Percentiles rank a stretch among this genome's conserved stretches.
These are phyloP conservation scores for Malurus cyaneus DNA, from an alignment of 2,113 vertebrate genomes.

Conservation along the genomic window DNA sequence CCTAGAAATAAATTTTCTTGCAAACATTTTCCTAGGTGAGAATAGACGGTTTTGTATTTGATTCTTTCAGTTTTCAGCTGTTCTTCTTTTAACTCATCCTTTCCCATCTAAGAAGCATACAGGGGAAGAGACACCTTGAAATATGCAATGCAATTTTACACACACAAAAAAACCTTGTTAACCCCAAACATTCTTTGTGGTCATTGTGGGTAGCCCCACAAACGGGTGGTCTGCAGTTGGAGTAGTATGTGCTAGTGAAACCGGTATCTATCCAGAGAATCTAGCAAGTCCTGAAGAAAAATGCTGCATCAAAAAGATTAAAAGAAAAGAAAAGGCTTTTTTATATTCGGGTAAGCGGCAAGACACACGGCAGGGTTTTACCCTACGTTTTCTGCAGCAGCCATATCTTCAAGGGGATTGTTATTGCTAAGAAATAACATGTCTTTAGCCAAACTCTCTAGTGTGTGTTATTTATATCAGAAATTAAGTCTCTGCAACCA, in stretches of 20 bases:
- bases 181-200: background rate
- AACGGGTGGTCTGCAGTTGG: background rate
- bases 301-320: background rate
- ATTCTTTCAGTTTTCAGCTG: background rate
- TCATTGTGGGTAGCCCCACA: background rate
- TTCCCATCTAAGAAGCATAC: background rate
- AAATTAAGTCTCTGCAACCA: background rate
- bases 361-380: background rate
- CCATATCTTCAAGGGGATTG: background rate
- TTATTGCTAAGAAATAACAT: background rate
- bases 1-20: slow-evolving; percentile 23
- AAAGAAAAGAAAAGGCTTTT: background rate
- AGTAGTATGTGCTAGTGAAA: background rate
- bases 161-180: background rate
- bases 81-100: slow-evolving; percentile 3
- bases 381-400: background rate
- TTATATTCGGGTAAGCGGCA: background rate
- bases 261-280: background rate
- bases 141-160: background rate
- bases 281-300: background rate
- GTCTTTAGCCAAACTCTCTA: background rate
- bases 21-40: background rate
- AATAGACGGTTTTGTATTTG: background rate
- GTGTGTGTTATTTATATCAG: background rate
- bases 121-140: background rate